Evolutionary conservation across 2,888 invertebrate genomes (phyloP).

Genomic region (Augiades crinisus): DNA sequence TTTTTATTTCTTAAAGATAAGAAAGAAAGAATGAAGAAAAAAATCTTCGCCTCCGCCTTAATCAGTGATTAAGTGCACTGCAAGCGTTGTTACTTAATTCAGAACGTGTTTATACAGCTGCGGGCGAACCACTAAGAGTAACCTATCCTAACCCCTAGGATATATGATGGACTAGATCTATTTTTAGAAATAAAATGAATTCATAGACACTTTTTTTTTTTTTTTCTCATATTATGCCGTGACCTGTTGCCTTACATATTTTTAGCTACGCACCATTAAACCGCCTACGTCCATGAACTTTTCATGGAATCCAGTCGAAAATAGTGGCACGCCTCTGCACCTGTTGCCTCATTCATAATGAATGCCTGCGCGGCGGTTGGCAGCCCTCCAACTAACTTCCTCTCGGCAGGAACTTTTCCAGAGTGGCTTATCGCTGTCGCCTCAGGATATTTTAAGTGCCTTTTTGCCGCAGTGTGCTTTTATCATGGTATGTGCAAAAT

Average conservation of each 20-base stretch:
- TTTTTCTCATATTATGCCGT: not conserved
- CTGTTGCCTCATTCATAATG: conserved; percentile 11
- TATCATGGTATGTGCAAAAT: not conserved
- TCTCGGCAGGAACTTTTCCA: not conserved
- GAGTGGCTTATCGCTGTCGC: not conserved
- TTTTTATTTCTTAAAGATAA: too few species aligned
- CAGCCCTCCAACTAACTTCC: conserved; percentile 11
- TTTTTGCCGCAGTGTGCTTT: not conserved
- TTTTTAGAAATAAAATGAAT: not conserved
- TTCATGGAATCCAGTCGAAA: conserved; percentile 10
- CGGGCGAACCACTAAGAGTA: too few species aligned
- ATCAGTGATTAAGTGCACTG: too few species aligned
- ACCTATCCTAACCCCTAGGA: too few species aligned
- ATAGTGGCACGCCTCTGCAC: conserved; percentile 12
- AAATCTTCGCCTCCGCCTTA: too few species aligned
- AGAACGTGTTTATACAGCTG: too few species aligned
- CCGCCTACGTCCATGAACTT: conserved; percentile 9
- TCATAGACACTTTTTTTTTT: not conserved
- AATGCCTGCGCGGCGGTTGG: conserved; percentile 3
- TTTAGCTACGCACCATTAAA: conserved; percentile 6
- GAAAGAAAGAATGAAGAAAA: too few species aligned
- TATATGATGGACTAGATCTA: too few species aligned
- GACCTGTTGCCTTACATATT: conserved; percentile 1
- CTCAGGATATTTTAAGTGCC: not conserved
- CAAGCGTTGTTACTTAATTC: too few species aligned